Evolutionary conservation across 92 coral and sea anemone genomes (phyloP), one percentile per base, ranked within the genome.

Genomic region (Parazoanthus darwini): DNA sequence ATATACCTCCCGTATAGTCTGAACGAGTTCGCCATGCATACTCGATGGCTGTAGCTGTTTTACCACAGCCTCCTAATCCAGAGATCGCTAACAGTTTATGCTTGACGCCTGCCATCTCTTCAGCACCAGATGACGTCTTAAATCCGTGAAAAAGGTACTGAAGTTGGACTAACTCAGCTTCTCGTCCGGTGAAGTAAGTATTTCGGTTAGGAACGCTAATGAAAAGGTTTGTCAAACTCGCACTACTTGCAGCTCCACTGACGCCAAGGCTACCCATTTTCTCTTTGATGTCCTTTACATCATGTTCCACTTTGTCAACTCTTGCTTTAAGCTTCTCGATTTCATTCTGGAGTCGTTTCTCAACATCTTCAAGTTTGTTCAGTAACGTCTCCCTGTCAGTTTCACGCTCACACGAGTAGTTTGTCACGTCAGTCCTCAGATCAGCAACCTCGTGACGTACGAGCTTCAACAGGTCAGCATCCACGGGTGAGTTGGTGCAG

Each of bases 21-120:
- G 25, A 70, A 68, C 77, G 63, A 37, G 58, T n/a, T 22, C 81
- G 89, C 88, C 90, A 86, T 8, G 88, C 84, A 85, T 87, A 90
- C 78, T 92, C 92, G 1, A 89, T 75, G 26, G 92, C 94, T 8
- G 88, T 90, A 26, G 89, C 72, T 79, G 94, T 90, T 67, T 92
- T 92, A 0, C 94, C 94, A 38, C 83, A 82, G 42, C 92, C 94
- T 14, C 93, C 93, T 7, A 91, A 80, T 0, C 93, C 93, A 36
- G 91, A 82, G 22, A 89, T 89, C 6, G 88, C 91, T 18, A 81
- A 8, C 74, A 81, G 10, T 1, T 42, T 54, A 58, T 59, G 74
- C 3, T 81, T 51, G 51, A 1, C 73, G 58, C 73, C 25, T 81
- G 73, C 26, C 6, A 35, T 50, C 26, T 4, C 73, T 58, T 44